Evolutionary conservation across 1,140 invertebrate genomes (phyloP).

Genomic region (Panulirus ornatus): DNA sequence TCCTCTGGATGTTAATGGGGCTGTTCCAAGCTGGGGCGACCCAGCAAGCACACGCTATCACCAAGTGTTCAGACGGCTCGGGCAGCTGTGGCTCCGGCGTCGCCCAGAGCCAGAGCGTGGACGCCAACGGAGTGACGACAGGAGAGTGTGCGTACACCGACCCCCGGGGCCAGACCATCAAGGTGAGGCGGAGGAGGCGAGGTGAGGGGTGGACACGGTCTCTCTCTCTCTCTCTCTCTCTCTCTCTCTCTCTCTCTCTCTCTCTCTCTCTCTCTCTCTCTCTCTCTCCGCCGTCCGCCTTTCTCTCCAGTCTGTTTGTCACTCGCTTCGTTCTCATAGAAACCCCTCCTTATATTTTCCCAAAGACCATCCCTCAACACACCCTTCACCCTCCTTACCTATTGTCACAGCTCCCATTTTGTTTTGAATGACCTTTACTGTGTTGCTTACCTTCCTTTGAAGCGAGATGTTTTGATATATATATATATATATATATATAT

Average conservation of each 20-base stretch:
- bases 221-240: neutral
- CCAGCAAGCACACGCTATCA: no score
- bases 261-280: neutral
- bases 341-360: neutral
- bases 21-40: neutral
- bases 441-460: no score
- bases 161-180: neutral
- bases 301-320: neutral
- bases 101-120: neutral
- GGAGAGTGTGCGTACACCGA: constrained; percentile 10
- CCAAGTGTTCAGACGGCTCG: no score
- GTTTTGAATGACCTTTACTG: no score
- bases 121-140: neutral
- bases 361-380: no score
- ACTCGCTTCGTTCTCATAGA: neutral
- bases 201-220: neutral
- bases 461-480: no score
- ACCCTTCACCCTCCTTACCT: no score
- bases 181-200: neutral
- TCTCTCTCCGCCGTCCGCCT: neutral
- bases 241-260: neutral
- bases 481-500: no score
- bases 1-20: no score
- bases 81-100: neutral
- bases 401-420: no score